Percentiles rank a stretch among this genome's conserved stretches.
phyloP scores from a whole-genome alignment of 1,140 invertebrate species.

The Spodoptera litura region DNA sequence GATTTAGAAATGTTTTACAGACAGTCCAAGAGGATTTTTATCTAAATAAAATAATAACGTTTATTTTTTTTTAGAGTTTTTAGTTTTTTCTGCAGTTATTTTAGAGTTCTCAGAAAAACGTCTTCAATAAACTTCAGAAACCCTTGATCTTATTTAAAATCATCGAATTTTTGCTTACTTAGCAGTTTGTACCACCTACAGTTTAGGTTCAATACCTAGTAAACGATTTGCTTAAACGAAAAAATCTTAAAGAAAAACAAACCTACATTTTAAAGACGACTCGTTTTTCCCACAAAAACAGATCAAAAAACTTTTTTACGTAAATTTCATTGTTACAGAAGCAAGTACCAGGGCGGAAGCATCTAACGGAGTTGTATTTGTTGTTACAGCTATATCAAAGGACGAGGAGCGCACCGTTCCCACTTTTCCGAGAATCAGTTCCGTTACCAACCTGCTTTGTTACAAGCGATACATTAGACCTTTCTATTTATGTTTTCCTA shows the following conservation, averaged over 20 bases:
- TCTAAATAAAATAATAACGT: not conserved
- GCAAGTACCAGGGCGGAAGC: constrained; percentile 57
- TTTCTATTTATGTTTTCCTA: constrained; percentile 50
- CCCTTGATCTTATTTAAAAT: too few relatives aligned
- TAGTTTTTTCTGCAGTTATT: not conserved
- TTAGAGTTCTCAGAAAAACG: too few relatives aligned
- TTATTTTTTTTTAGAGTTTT: too few relatives aligned
- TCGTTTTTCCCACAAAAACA: constrained; percentile 1
- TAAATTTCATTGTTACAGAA: constrained; percentile 20
- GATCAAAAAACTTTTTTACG: constrained; percentile 35
- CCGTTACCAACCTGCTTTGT: constrained; percentile 52
- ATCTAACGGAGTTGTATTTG: constrained; percentile 53
- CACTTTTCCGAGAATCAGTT: constrained; percentile 52
- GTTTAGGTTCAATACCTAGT: not conserved
- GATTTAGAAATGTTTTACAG: not conserved
- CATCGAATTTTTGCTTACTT: too few relatives aligned
- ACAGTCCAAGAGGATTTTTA: not conserved
- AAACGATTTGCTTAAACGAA: too few relatives aligned
- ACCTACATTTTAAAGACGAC: not conserved
- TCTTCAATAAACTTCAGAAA: too few relatives aligned
- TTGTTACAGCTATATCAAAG: constrained; percentile 59
- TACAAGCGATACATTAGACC: constrained; percentile 52
- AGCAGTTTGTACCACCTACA: too few relatives aligned
- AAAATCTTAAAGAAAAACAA: not conserved
- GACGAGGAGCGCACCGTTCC: constrained; percentile 34